Evolutionary conservation across 2,113 vertebrate species (phyloP).

Genomic region (Ophiodon elongatus): DNA sequence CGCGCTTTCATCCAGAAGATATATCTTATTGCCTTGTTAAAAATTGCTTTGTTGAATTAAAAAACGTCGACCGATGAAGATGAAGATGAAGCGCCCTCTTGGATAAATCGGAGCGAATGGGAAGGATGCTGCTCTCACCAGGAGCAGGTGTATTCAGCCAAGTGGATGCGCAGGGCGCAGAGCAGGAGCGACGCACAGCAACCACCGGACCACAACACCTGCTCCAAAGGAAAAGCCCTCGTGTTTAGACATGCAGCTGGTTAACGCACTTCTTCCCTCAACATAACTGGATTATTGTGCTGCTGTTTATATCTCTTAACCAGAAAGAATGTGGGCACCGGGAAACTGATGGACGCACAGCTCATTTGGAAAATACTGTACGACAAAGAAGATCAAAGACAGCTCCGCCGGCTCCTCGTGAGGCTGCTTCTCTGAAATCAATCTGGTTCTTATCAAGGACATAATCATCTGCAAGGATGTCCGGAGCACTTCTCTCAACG

Average conservation of each 20-base stretch:
- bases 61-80: background rate
- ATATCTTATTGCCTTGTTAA: conserved; percentile 4
- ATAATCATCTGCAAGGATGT: conserved; percentile 80
- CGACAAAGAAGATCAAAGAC: background rate
- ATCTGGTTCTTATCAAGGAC: conserved; percentile 30
- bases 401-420: background rate
- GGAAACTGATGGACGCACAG: conserved; percentile 24
- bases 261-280: background rate
- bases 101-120: conserved; percentile 28
- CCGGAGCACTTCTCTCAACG: conserved; percentile 82
- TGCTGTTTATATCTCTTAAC: background rate
- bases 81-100: conserved; percentile 19
- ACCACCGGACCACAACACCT: conserved; percentile 50
- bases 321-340: conserved; percentile 2
- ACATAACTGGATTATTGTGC: conserved; percentile 35
- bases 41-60: background rate
- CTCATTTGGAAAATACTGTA: conserved; percentile 29
- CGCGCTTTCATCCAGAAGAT: conserved; percentile 23
- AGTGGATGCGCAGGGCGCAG: conserved; percentile 57
- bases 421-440: background rate
- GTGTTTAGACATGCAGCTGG: background rate
- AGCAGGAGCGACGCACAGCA: conserved; percentile 49
- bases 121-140: conserved; percentile 52
- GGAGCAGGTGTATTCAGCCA: conserved; percentile 74
- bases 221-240: conserved; percentile 43